Evolutionary conservation across 2,797 vertebrate genomes (phyloP).

Genomic region (Spinus olivaceus): DNA sequence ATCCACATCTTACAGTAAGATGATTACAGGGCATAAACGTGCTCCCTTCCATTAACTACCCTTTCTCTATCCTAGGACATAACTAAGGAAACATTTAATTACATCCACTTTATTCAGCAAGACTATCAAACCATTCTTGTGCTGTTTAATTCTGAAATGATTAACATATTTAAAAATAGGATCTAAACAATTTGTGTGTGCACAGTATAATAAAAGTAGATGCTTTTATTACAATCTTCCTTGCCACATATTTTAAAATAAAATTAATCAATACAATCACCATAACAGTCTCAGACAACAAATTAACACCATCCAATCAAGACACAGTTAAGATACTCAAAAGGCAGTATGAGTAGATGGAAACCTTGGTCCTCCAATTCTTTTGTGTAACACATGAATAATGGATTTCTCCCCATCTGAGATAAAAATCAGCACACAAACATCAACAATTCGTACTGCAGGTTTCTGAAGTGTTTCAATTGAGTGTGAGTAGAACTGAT

Average conservation of each 20-base stretch:
- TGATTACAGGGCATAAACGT: not conserved
- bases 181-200: conserved; percentile 15
- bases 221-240: conserved; percentile 57
- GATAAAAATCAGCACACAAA: conserved; percentile 45
- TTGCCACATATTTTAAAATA: conserved; percentile 18
- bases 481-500: not conserved
- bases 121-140: not conserved
- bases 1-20: not conserved
- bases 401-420: not conserved
- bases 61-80: not conserved
- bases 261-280: conserved; percentile 27
- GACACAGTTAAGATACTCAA: conserved; percentile 53
- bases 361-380: not conserved
- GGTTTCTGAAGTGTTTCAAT: not conserved
- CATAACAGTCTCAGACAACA: conserved; percentile 4
- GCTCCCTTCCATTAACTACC: not conserved
- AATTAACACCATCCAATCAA: conserved; percentile 29
- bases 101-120: conserved; percentile 4
- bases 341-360: conserved; percentile 53
- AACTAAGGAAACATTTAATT: conserved; percentile 26
- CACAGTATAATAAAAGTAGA: conserved; percentile 17
- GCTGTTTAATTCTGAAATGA: not conserved
- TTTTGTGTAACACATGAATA: not conserved
- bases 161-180: conserved; percentile 21
- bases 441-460: not conserved